Percentiles rank a stretch among this genome's conserved stretches.
These are phyloP conservation scores for Lepilemur septentrionalis DNA, from an alignment of 2,797 vertebrate species.

Conservation along the genomic window DNA sequence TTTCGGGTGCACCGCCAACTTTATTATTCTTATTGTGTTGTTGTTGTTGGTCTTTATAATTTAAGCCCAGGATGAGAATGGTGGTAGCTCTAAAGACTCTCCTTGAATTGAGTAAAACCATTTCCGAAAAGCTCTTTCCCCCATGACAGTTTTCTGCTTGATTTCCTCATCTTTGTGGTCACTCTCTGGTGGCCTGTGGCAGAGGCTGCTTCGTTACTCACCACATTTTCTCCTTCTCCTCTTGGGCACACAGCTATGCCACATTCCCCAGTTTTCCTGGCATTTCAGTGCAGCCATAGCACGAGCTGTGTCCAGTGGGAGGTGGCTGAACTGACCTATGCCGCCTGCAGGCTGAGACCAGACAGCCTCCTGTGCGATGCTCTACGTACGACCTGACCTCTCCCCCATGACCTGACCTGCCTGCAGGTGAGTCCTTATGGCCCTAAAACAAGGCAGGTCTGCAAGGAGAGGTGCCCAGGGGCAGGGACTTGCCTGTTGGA, in stretches of 20 bases:
- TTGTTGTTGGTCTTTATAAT: not conserved
- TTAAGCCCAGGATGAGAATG: not conserved
- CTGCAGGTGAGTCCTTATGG: not conserved
- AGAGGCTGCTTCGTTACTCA: not conserved
- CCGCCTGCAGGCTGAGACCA: not conserved
- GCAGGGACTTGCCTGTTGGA: too few species aligned
- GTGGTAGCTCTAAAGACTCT: not conserved
- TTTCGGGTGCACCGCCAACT: not conserved
- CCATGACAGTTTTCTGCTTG: accelerated
- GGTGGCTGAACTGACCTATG: not conserved
- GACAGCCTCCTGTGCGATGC: not conserved
- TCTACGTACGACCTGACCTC: not conserved
- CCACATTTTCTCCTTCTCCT: not conserved
- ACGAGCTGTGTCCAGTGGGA: not conserved
- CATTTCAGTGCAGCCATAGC: not conserved
- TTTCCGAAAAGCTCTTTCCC: not conserved
- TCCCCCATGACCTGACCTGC: not conserved
- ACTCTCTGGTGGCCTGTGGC: too few species aligned
- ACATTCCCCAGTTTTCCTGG: not conserved
- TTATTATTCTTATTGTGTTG: not conserved
- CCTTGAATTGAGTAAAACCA: not conserved
- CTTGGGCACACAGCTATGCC: too few species aligned
- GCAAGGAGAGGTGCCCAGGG: not conserved
- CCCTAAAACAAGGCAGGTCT: not conserved
- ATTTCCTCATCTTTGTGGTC: not conserved